Evolutionary conservation across 2,888 invertebrate species (phyloP), one percentile per base, ranked within the genome.

Genomic region (Clistopyga incitator): DNA sequence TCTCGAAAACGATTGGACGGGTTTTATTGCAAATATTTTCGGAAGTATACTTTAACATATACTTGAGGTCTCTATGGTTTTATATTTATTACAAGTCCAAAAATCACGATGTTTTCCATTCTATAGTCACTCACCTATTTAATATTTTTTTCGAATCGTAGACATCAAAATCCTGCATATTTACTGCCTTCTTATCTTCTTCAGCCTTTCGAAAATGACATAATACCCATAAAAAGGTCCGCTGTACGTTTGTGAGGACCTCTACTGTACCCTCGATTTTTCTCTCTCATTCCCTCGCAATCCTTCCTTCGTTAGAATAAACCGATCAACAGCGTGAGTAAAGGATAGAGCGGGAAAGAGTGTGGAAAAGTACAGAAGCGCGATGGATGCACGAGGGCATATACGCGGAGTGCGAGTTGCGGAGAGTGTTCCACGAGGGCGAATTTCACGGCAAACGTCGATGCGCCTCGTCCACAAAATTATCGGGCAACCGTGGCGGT

Each of bases 401-500:
- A 25, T 15, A 23, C 13, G 13, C 15, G 56, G 11, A 8, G 29
- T 18, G 20, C 52, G 50, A 13, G 50, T 18, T 18, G 18, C 1
- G 11, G 52, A 13, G 56, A 56, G 56, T n/a, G n/a, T 45, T 80
- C 23, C 38, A 67, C 42, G 42, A 52, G 67, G 25, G 56, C 67
- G 70, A 64, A 81, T 81, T 81, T 71, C 38, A 74, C 70, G 70
- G n/a, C 23, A n/a, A 70, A 23, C 45, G 64, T 38, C 70, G 68
- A 70, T 65, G 75, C 76, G 70, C 38, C 65, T 34, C 77, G 64
- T 84, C 68, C 74, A 78, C 80, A 81, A 81, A 84, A 84, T 84
- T 74, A 84, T 81, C 68, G 77, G 18, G 25, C 50, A 56, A 59
- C 2, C 38, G 56, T 71, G 38, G 13, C 38, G 1, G 56, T 18